phyloP scores from a whole-genome alignment of 2,888 invertebrate species.

The Thumatha senex region DNA sequence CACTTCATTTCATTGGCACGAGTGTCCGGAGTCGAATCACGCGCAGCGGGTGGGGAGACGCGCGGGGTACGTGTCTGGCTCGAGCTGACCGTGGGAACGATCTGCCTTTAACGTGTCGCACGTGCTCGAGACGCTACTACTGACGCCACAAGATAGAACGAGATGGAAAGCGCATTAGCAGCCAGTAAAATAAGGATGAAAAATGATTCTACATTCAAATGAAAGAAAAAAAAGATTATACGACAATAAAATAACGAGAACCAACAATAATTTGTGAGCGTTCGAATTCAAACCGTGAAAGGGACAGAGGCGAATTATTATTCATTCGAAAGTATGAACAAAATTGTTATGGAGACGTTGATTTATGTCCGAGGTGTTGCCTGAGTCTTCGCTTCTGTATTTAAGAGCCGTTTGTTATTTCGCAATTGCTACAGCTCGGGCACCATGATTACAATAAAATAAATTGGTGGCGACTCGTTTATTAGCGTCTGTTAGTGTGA shows the following conservation, averaged over 20 bases:
- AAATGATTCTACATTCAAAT: slow-evolving; percentile 33
- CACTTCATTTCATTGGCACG: slow-evolving; percentile 74
- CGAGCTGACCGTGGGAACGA: slow-evolving; percentile 81
- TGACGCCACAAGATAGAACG: slow-evolving; percentile 53
- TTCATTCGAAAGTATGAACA: slow-evolving; percentile 70
- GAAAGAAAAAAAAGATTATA: slow-evolving; percentile 43
- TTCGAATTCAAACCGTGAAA: slow-evolving; percentile 73
- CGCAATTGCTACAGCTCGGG: slow-evolving; percentile 53
- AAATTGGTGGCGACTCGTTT: slow-evolving; percentile 54
- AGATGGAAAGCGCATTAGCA: slow-evolving; percentile 43
- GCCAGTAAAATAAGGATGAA: slow-evolving; percentile 28
- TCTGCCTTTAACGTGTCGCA: slow-evolving; percentile 82
- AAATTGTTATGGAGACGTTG: slow-evolving; percentile 73
- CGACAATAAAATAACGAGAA: slow-evolving; percentile 71
- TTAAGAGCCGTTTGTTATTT: slow-evolving; percentile 66
- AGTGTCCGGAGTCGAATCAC: slow-evolving; percentile 72
- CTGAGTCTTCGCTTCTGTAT: slow-evolving; percentile 63
- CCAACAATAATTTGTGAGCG: slow-evolving; percentile 79
- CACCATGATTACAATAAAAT: slow-evolving; percentile 61
- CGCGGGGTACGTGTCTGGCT: slow-evolving; percentile 52
- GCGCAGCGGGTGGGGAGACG: slow-evolving; percentile 51
- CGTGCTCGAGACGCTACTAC: slow-evolving; percentile 77
- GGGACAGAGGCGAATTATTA: slow-evolving; percentile 57
- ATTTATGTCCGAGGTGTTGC: slow-evolving; percentile 66
- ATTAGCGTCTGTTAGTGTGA: slow-evolving; percentile 29